phyloP scores from a whole-genome alignment of 2,797 vertebrate species.

The Miichthys miiuy region DNA sequence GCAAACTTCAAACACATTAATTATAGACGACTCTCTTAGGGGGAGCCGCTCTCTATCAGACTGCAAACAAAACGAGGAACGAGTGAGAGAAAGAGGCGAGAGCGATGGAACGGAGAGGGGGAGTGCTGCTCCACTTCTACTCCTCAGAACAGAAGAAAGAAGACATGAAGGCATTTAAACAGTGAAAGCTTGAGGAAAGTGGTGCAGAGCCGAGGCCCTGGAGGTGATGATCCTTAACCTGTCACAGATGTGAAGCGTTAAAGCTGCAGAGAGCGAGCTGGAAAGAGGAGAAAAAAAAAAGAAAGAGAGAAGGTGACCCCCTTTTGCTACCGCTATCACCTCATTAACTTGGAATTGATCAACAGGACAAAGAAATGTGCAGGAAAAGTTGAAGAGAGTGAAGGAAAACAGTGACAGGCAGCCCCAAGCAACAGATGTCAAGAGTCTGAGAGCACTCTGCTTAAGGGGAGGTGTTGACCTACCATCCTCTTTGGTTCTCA shows the following conservation, averaged over 20 bases:
- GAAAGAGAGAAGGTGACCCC: slow-evolving; percentile 37
- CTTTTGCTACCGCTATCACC: slow-evolving; percentile 17
- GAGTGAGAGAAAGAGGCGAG: slow-evolving; percentile 32
- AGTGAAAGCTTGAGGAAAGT: slow-evolving; percentile 50
- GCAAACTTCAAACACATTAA: slow-evolving; percentile 81
- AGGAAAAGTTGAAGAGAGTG: slow-evolving; percentile 31
- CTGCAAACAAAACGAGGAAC: slow-evolving; percentile 65
- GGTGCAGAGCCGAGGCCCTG: slow-evolving; percentile 33
- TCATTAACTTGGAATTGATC: slow-evolving; percentile 60
- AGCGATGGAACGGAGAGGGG: slow-evolving; percentile 14
- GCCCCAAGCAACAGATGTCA: slow-evolving; percentile 31
- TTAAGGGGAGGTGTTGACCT: slow-evolving; percentile 79
- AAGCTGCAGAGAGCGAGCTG: slow-evolving; percentile 51
- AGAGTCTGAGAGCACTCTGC: slow-evolving; percentile 32
- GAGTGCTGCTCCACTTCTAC: slow-evolving; percentile 53
- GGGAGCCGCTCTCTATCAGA: slow-evolving; percentile 62
- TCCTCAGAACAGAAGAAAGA: slow-evolving; percentile 34
- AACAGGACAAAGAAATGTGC: slow-evolving; percentile 43
- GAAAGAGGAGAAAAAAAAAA: slow-evolving; percentile 11
- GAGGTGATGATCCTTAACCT: slow-evolving; percentile 59
- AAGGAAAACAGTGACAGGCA: slow-evolving; percentile 44
- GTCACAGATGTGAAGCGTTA: slow-evolving; percentile 39
- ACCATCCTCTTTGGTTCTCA: slow-evolving; percentile 98
- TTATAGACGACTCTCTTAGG: slow-evolving; percentile 77
- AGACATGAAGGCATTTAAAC: slow-evolving; percentile 42